A percentile compares a stretch with the other conserved stretches of the same genome.
These are phyloP conservation scores for Andrena praecox DNA, from an alignment of 2,888 invertebrate genomes.

Conservation along the genomic window DNA sequence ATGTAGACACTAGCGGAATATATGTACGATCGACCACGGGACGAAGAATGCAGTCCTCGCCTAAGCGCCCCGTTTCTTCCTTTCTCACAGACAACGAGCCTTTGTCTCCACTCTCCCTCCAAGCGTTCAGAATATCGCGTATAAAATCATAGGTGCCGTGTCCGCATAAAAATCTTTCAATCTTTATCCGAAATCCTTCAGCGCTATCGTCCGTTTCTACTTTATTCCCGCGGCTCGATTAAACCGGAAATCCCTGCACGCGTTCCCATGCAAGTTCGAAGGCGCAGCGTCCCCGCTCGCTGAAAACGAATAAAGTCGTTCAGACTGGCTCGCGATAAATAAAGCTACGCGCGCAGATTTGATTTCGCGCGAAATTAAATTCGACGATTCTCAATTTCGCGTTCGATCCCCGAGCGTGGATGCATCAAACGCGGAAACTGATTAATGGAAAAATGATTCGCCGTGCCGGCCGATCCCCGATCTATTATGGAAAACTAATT, in stretches of 20 bases:
- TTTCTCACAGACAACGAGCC: conserved; percentile 7
- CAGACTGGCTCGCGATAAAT: conserved; percentile 17
- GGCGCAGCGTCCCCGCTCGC: neutral
- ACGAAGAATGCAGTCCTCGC: conserved; percentile 31
- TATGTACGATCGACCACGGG: conserved; percentile 57
- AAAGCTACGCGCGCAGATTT: conserved; percentile 24
- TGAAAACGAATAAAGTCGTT: neutral
- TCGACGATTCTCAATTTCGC: conserved; percentile 16
- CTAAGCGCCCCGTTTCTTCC: conserved; percentile 2
- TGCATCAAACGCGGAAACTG: conserved; percentile 8
- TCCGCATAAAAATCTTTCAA: too few species aligned
- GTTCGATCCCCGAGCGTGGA: neutral
- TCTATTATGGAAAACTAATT: conserved; percentile 40
- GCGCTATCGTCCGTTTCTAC: too few species aligned
- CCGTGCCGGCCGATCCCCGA: conserved; percentile 12
- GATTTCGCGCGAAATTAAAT: conserved; percentile 31
- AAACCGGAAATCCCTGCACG: neutral
- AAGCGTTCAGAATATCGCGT: neutral
- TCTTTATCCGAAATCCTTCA: too few species aligned
- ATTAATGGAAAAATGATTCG: conserved; percentile 39
- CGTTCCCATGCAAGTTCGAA: neutral
- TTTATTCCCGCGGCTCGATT: neutral
- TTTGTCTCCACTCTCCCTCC: neutral
- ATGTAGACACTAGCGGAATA: conserved; percentile 73
- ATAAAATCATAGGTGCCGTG: too few species aligned